Base-by-base conservation (phyloP, 2,113 vertebrate species). In the Neodontobutis hainanensis region DNA sequence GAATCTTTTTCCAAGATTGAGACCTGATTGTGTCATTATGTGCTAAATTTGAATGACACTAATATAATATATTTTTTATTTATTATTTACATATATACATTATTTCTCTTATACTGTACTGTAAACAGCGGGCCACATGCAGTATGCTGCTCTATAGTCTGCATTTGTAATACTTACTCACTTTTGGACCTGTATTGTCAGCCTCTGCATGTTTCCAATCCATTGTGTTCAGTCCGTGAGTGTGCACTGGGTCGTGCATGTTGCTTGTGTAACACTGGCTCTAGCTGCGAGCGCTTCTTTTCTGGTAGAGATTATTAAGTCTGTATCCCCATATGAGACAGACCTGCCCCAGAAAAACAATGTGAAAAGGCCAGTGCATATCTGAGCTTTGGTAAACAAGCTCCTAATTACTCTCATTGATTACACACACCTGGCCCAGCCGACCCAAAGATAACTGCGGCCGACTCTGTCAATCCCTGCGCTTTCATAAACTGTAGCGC, bases 321-420 rank as follows among this genome's bases (percentile, higher is more conserved):
- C 53, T 60, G 19, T 10, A 67, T 70, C 67, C 53, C 62, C 75
- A 78, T 68, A 78, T 68, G 75, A 15, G 64, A 60, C 38, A 27
- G 48, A 42, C 47, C 43, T 77, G 65, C 61, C 78, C 68, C 52
- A 75, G 76, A 79, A 82, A 76, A 80, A 80, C 72, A 75, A 75
- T 73, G 70, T 58, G 65, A 73, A 78, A 75, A 79, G 70, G 80
- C 80, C 60, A 64, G 11, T 32, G 56, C 58, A 61, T 75, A 81
- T 75, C 71, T 68, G 77, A 67, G 71, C 73, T 69, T 78, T 73
- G 69, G 81, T 87, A 87, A 89, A 87, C 81, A 90, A 82, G 59
- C 49, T 75, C 60, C 67, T 85, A 85, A 88, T 89, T 87, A 83
- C 64, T 75, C 52, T 62, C 81, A 84, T 86, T 85, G 84, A 82